These are phyloP conservation scores for Poicephalus meyeri DNA, from an alignment of 2,113 vertebrate genomes.

Conservation along the genomic window DNA sequence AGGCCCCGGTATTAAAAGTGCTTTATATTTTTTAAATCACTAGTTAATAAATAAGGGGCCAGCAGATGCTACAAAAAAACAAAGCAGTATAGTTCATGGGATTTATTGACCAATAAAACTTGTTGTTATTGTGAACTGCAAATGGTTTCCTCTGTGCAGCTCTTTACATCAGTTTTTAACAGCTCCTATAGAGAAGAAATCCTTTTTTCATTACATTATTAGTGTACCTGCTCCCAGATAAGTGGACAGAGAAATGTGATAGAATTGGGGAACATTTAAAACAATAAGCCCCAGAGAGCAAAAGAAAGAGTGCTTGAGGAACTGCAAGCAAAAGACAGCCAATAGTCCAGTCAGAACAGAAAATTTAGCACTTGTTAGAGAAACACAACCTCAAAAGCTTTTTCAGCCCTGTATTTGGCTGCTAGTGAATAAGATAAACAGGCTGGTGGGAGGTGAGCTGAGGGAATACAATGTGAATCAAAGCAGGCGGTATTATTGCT, in stretches of 20 bases:
- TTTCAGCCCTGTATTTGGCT: constrained; percentile 30
- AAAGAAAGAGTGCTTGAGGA: neutral
- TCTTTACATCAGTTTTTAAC: constrained; percentile 52
- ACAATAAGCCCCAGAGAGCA: neutral
- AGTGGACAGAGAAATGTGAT: constrained; percentile 60
- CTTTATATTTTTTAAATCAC: constrained; percentile 43
- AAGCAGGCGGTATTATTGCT: constrained; percentile 46
- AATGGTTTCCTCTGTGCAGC: constrained; percentile 46
- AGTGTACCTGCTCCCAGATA: constrained; percentile 26
- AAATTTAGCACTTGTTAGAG: constrained; percentile 6
- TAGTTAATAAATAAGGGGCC: constrained; percentile 53
- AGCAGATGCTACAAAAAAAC: constrained; percentile 40
- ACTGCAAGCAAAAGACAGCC: constrained; percentile 23
- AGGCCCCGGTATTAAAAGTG: constrained; percentile 1
- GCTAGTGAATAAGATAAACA: constrained; percentile 57
- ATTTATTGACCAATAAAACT: constrained; percentile 66
- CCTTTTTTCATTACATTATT: constrained; percentile 50
- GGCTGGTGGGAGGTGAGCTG: constrained; percentile 19
- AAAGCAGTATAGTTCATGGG: constrained; percentile 43
- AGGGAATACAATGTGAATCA: constrained; percentile 51
- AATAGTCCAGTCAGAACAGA: constrained; percentile 17
- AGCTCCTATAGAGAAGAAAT: constrained; percentile 28
- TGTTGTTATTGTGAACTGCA: constrained; percentile 53
- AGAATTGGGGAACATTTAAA: neutral
- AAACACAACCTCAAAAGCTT: constrained; percentile 52